Evolutionary conservation across 2,888 invertebrate species (phyloP).

Genomic region (Steinernema carpocapsae): DNA sequence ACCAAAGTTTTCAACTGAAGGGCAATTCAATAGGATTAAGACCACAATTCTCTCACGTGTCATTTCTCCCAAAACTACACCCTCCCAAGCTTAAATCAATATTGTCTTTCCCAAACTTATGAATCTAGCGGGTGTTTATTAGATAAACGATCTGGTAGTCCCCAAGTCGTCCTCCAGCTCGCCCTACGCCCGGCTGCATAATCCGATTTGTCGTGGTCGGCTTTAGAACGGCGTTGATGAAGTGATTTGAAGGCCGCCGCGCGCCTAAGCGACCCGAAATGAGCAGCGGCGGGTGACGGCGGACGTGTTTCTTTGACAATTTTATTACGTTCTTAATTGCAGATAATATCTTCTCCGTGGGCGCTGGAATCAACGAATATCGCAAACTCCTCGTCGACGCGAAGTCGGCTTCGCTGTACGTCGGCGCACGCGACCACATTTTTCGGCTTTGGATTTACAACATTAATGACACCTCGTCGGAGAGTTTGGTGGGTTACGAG

Average conservation of each 20-base stretch:
- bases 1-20: too few species aligned
- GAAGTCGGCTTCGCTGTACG: constrained; percentile 64
- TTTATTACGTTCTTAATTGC: constrained; percentile 37
- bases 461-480: constrained; percentile 66
- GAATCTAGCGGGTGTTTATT: constrained; percentile 6
- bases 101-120: not conserved
- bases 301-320: constrained; percentile 22
- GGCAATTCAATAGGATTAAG: too few species aligned
- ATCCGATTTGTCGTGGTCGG: constrained; percentile 24
- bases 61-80: too few species aligned
- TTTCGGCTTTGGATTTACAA: constrained; percentile 68
- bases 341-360: constrained; percentile 65
- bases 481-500: constrained; percentile 59
- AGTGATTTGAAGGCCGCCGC: constrained; percentile 16
- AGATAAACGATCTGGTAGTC: not conserved
- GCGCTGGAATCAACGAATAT: constrained; percentile 61
- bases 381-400: constrained; percentile 62
- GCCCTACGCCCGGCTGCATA: not conserved
- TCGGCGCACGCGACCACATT: constrained; percentile 66
- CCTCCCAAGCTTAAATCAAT: too few species aligned
- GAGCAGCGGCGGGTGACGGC: not conserved
- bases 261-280: too few species aligned
- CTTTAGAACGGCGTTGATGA: constrained; percentile 2
- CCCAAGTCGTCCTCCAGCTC: not conserved
- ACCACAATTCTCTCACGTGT: too few species aligned